Conservation (phyloP, 2,888 invertebrate species). For the Aleiodes testaceus region DNA sequence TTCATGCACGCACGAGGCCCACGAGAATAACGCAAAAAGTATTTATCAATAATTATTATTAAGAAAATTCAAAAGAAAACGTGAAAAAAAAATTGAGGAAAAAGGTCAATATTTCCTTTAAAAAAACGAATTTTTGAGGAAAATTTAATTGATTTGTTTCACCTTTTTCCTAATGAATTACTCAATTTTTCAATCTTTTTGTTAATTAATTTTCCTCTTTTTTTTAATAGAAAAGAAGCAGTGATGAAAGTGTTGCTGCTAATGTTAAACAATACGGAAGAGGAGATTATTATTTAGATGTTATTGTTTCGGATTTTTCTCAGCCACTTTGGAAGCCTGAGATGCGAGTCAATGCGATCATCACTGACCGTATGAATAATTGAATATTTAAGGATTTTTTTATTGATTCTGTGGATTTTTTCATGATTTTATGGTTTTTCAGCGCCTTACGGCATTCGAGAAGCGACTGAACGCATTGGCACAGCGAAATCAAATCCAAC, state of each 20-base stretch:
- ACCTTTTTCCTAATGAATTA: not conserved
- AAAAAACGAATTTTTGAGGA: too few species aligned
- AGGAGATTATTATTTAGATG: slow-evolving; percentile 85
- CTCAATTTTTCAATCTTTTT: not conserved
- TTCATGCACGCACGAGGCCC: slow-evolving; percentile 90
- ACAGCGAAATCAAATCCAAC: slow-evolving; percentile 75
- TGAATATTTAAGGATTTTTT: slow-evolving; percentile 32
- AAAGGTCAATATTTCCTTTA: too few species aligned
- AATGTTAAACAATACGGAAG: slow-evolving; percentile 93
- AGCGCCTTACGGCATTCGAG: slow-evolving; percentile 99
- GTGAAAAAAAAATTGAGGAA: not conserved
- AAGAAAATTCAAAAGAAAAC: not conserved
- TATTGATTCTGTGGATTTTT: not conserved
- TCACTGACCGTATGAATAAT: slow-evolving; percentile 90
- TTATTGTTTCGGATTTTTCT: slow-evolving; percentile 94
- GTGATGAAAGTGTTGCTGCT: slow-evolving; percentile 89
- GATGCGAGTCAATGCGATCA: slow-evolving; percentile 89
- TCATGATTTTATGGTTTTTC: slow-evolving; percentile 55
- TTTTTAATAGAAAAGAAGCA: slow-evolving; percentile 76
- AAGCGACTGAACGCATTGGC: slow-evolving; percentile 91
- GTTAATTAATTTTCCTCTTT: not conserved
- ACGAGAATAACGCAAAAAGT: slow-evolving; percentile 86
- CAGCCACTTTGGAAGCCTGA: slow-evolving; percentile 83
- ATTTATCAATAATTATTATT: slow-evolving; percentile 37
- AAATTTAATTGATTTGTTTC: slow-evolving; percentile 3